Percentiles rank a stretch among this genome's conserved stretches.
These are phyloP conservation scores for Scomberomorus guttatus DNA, from an alignment of 2,797 vertebrate species.

Conservation along the genomic window DNA sequence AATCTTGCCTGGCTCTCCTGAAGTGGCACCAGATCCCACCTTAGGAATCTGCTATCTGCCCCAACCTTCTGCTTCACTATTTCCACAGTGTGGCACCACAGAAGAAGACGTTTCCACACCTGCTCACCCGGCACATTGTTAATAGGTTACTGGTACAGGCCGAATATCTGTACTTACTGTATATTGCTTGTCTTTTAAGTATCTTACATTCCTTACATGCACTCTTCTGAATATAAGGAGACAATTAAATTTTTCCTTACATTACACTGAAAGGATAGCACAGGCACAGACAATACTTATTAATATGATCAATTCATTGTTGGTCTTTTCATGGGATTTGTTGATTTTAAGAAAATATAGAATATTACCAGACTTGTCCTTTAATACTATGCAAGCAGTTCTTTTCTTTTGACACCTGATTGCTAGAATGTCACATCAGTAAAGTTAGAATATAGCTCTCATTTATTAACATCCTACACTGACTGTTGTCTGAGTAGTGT, in stretches of 20 bases:
- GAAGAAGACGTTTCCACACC: constrained; percentile 59
- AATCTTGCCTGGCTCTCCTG: constrained; percentile 78
- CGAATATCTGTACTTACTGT: constrained; percentile 15
- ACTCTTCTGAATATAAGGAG: not conserved
- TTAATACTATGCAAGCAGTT: not conserved
- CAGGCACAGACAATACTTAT: not conserved
- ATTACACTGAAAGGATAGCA: not conserved
- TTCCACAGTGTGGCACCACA: constrained; percentile 46
- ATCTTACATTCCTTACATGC: not conserved
- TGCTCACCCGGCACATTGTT: constrained; percentile 56
- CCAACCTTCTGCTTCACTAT: constrained; percentile 76
- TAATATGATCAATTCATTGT: no score
- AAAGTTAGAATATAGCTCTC: not conserved
- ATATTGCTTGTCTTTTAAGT: constrained; percentile 15
- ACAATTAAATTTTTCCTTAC: not conserved
- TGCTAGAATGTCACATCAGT: not conserved
- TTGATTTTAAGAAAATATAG: not conserved
- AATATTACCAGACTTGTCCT: not conserved
- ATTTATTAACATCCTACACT: not conserved
- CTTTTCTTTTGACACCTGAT: not conserved
- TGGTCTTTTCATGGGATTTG: not conserved
- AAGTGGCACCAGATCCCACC: constrained; percentile 80
- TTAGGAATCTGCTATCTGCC: constrained; percentile 80
- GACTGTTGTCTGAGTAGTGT: no score
- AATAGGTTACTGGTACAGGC: constrained; percentile 23